Evolutionary conservation across 2,888 invertebrate species (phyloP).

Genomic region (Entomobrya multifasciata): DNA sequence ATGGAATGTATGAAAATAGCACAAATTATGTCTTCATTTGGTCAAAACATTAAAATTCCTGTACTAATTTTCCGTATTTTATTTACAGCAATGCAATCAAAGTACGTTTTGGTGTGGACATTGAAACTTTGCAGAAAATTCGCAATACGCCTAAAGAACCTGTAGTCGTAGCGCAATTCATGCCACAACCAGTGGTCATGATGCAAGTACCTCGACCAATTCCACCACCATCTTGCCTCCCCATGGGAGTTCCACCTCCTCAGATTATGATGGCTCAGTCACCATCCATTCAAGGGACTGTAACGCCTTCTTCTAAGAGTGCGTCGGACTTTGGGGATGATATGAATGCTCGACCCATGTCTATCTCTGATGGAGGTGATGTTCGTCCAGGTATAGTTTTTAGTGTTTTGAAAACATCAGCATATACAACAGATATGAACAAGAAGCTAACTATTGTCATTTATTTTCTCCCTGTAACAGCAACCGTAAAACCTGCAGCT

Average conservation of each 20-base stretch:
- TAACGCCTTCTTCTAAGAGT: slow-evolving; percentile 28
- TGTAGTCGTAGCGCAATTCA: neutral
- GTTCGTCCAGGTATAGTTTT: neutral
- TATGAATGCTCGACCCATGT: slow-evolving; percentile 74
- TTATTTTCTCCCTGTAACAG: no score
- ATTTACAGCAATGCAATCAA: slow-evolving; percentile 73
- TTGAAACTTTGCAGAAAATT: slow-evolving; percentile 69
- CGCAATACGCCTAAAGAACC: slow-evolving; percentile 14
- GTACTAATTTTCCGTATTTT: slow-evolving; percentile 4
- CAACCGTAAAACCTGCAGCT: neutral
- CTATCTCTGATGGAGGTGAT: slow-evolving; percentile 68
- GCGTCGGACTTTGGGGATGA: slow-evolving; percentile 60
- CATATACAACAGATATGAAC: no score
- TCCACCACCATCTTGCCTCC: slow-evolving; percentile 23
- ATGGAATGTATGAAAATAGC: slow-evolving; percentile 74
- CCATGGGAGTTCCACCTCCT: slow-evolving; percentile 19
- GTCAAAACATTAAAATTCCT: no score
- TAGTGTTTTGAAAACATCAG: no score
- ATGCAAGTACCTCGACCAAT: slow-evolving; percentile 21
- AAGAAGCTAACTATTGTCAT: no score
- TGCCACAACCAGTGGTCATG: neutral
- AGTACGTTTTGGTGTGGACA: slow-evolving; percentile 75
- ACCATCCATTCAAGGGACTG: neutral
- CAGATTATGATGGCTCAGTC: neutral
- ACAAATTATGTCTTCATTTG: neutral